These are phyloP conservation scores for Rhinogobius similis DNA, from an alignment of 2,113 vertebrate species.

Conservation along the genomic window DNA sequence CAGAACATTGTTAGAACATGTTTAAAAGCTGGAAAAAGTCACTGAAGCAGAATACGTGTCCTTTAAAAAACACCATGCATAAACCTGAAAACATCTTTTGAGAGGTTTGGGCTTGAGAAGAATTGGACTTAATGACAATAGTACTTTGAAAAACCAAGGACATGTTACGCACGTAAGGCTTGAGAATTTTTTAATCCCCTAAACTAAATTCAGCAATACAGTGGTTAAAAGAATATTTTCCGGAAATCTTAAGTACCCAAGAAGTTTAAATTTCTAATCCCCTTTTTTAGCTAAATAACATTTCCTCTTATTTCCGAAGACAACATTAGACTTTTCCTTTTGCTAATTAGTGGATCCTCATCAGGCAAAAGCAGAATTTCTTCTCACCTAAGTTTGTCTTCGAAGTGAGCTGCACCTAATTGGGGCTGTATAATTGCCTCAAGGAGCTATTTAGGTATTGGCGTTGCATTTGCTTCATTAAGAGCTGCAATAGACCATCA, in stretches of 20 bases:
- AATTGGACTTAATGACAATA: neutral
- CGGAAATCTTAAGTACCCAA: neutral
- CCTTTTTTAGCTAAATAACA: too few relatives aligned
- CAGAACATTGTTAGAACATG: too few relatives aligned
- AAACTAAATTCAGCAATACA: neutral
- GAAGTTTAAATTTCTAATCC: neutral
- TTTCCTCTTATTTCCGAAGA: neutral
- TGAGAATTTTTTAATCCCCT: neutral
- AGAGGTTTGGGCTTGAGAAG: neutral
- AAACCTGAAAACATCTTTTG: neutral
- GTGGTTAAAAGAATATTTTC: neutral
- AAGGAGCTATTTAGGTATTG: conserved; percentile 61
- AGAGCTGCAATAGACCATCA: conserved; percentile 29
- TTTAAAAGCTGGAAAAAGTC: too few relatives aligned
- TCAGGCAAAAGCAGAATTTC: conserved; percentile 49
- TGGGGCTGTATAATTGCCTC: conserved; percentile 63
- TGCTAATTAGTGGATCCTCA: conserved; percentile 60
- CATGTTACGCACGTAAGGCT: neutral
- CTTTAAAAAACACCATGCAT: too few relatives aligned
- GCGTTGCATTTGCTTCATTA: conserved; percentile 53
- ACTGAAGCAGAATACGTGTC: too few relatives aligned
- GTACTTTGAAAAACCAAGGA: neutral
- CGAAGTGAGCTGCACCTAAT: conserved; percentile 60
- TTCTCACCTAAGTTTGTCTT: conserved; percentile 61
- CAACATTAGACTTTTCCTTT: conserved; percentile 45